These are phyloP conservation scores for Phalacrocorax brasilianus DNA, from an alignment of 2,113 vertebrate genomes.

Conservation along the genomic window DNA sequence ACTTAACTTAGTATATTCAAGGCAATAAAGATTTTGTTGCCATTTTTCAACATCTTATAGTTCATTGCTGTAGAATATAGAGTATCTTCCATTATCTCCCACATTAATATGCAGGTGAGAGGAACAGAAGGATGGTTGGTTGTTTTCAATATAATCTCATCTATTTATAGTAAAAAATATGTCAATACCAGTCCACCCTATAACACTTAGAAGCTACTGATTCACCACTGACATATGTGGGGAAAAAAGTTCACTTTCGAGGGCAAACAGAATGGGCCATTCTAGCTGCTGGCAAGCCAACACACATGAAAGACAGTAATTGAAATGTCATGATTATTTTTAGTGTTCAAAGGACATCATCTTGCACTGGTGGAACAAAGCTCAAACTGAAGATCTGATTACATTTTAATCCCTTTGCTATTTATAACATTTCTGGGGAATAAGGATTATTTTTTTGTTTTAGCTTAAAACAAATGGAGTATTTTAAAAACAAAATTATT, in stretches of 20 bases:
- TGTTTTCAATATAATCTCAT: neutral
- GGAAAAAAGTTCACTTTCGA: neutral
- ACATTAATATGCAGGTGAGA: neutral
- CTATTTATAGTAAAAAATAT: neutral
- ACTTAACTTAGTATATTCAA: neutral
- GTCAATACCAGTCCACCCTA: neutral
- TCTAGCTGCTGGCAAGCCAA: neutral
- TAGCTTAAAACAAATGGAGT: neutral
- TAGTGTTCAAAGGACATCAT: constrained; percentile 57
- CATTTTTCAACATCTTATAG: neutral
- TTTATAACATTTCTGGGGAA: neutral
- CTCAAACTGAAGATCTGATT: constrained; percentile 30
- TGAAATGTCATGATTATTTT: constrained; percentile 56
- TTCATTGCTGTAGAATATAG: neutral
- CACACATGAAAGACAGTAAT: neutral
- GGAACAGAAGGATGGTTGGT: neutral
- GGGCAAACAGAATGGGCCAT: neutral
- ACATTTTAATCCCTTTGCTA: constrained; percentile 23
- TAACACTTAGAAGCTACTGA: neutral
- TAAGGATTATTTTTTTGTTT: neutral
- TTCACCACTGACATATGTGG: neutral
- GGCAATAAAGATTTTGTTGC: neutral
- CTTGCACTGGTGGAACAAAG: constrained; percentile 44
- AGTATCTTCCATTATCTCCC: neutral
- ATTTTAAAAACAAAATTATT: neutral